Percentiles rank a stretch among this genome's conserved stretches.
These are phyloP conservation scores for Apocheima hispidaria DNA, from an alignment of 2,888 invertebrate genomes.

Conservation along the genomic window DNA sequence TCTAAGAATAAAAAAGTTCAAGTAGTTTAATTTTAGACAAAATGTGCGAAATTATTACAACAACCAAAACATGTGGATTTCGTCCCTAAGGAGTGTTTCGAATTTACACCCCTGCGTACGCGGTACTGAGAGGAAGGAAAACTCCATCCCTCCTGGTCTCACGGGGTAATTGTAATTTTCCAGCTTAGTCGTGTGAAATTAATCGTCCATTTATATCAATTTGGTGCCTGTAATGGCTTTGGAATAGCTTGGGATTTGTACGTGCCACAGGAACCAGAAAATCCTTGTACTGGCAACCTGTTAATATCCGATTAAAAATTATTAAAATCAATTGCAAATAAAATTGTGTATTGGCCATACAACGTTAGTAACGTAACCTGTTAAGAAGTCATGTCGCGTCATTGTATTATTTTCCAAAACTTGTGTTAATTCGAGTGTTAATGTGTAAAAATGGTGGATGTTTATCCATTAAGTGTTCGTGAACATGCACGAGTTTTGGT, in stretches of 20 bases:
- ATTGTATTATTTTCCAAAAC: too few relatives aligned
- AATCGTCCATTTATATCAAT: constrained; percentile 40
- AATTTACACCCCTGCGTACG: background rate
- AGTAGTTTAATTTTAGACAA: too few relatives aligned
- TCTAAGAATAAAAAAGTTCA: too few relatives aligned
- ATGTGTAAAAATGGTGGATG: too few relatives aligned
- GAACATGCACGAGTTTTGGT: too few relatives aligned
- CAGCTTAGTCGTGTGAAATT: constrained; percentile 36
- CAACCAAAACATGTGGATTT: background rate
- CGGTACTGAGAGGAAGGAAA: constrained; percentile 18
- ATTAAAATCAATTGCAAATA: background rate
- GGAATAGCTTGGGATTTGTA: constrained; percentile 10
- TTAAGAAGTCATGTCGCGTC: too few relatives aligned
- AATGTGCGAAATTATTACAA: background rate
- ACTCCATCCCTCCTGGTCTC: constrained; percentile 16
- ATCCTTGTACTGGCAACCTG: background rate
- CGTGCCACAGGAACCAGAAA: constrained; percentile 14
- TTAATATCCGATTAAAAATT: constrained; percentile 1
- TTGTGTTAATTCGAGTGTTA: too few relatives aligned
- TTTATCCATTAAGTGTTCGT: too few relatives aligned
- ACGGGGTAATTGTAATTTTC: constrained; percentile 35
- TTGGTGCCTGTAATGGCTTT: constrained; percentile 28
- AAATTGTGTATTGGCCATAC: background rate
- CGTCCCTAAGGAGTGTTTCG: background rate
- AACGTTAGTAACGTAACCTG: too few relatives aligned